A percentile compares a stretch with the other conserved stretches of the same genome.
Evolutionary conservation across 1,140 invertebrate genomes (phyloP).

Genomic region (Vollenhovia emeryi): DNA sequence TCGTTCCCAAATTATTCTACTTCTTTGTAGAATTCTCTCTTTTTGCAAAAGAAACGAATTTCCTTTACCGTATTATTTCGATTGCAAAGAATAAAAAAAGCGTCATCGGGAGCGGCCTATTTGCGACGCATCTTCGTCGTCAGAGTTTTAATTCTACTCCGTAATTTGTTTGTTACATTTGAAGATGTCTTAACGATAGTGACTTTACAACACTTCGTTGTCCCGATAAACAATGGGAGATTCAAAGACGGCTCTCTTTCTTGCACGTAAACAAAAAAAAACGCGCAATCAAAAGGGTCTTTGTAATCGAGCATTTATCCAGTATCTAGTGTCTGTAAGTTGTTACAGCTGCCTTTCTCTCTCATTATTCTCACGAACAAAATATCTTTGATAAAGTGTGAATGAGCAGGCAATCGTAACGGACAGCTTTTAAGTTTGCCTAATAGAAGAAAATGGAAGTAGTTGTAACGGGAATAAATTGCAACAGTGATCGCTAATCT

Average conservation of each 20-base stretch:
- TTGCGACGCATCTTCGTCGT: not conserved
- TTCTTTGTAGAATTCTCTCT: not conserved
- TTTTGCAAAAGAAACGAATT: not conserved
- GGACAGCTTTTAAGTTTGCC: conserved; percentile 18
- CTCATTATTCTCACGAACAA: conserved; percentile 20
- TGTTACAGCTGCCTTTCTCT: conserved; percentile 2
- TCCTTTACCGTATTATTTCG: not conserved
- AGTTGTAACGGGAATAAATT: conserved; percentile 26
- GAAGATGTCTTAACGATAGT: not conserved
- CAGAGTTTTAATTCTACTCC: not conserved
- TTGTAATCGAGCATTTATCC: conserved; percentile 1
- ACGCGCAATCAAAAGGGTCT: not conserved
- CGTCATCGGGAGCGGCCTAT: not conserved
- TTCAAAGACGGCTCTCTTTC: not conserved
- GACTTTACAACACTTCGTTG: not conserved
- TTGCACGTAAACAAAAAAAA: not conserved
- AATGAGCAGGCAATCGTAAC: conserved; percentile 11
- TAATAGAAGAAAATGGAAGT: conserved; percentile 8
- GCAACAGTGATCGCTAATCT: conserved; percentile 32
- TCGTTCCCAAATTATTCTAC: not conserved
- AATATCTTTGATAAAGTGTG: conserved; percentile 34
- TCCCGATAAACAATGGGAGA: not conserved
- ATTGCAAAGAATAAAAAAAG: not conserved
- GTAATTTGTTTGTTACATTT: not conserved
- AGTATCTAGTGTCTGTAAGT: not conserved